A percentile compares a stretch with the other conserved stretches of the same genome.
Evolutionary conservation across 2,888 invertebrate species (phyloP).

Genomic region (Parthenolecanium corni): DNA sequence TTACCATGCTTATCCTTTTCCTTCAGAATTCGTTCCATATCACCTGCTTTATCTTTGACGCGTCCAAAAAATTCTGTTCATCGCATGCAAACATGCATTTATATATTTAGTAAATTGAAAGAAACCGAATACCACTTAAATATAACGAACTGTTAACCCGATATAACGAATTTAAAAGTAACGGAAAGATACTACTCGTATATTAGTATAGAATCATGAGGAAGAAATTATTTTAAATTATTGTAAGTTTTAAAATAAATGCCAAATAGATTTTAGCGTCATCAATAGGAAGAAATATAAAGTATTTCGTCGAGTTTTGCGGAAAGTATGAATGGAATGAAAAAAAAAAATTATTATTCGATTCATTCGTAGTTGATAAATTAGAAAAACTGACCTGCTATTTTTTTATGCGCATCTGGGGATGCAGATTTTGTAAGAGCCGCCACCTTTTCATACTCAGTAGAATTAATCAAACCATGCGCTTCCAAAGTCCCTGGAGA

Average conservation of each 20-base stretch:
- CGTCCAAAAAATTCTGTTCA: constrained; percentile 83
- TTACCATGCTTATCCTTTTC: constrained; percentile 84
- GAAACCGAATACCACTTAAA: no score
- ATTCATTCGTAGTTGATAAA: constrained; percentile 3
- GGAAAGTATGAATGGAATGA: no score
- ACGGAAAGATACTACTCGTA: constrained; percentile 21
- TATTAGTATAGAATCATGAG: no score
- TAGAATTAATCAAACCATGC: constrained; percentile 68
- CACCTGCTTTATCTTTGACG: constrained; percentile 90
- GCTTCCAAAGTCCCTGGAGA: constrained; percentile 87
- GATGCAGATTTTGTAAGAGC: constrained; percentile 69
- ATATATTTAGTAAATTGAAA: not conserved
- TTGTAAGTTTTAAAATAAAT: no score
- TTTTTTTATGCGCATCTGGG: constrained; percentile 76
- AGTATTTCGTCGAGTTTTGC: no score
- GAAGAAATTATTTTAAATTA: no score
- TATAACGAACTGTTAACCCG: no score
- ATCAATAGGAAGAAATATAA: no score
- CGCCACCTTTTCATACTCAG: constrained; percentile 68
- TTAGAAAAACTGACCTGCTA: constrained; percentile 54
- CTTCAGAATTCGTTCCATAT: constrained; percentile 80
- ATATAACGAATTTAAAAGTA: constrained; percentile 5
- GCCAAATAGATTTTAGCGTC: no score
- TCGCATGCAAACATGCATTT: constrained; percentile 14
- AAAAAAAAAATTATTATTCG: no score